Base-by-base conservation (phyloP, 2,113 vertebrate species). In the Neoarius graeffei region DNA sequence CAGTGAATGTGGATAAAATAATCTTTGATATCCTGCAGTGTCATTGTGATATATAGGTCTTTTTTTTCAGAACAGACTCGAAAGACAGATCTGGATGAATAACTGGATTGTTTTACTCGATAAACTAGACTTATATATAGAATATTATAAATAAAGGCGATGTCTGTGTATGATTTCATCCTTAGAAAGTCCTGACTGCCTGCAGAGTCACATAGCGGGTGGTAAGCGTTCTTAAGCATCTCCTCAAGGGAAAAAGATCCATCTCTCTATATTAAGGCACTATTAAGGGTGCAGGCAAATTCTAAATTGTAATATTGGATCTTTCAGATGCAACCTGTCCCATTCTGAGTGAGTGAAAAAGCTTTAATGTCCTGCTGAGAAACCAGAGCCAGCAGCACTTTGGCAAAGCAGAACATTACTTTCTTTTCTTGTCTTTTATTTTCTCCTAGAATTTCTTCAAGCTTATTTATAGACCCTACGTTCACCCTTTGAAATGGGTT, bases 391-490 rank as follows among this genome's bases (percentile, higher is more conserved):
- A 85, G 84, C 15, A 84, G 85, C 79, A 60, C 7, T 59, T 25
- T 23, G 48, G 54, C 25, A 67, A 81, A 71, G 62, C 52, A 5
- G 30, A 87, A 87, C 64, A 85, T 73, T 73, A 59, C 30, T 74
- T 85, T 62, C 35, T 48, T 62, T 62, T 15, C 4, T 48, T 82
- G 13, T 35, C 11, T 19, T 19, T 52, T 54, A 13, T 52, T 3
- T 73, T 87, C 82, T 50, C 48, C 79, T 82, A 82, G 27, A 73
- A 35, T 60, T 73, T 56, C 79, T 71, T 60, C 66, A 20, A 73
- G 30, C 66, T 71, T 87, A 87, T 87, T 87, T 82, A 87, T 87
- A 87, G 86, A 25, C 54, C 66, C 57, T 73, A 73, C 64, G 56
- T 62, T 62, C 30, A 30, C 56, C 30, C 80, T 62, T 87, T 87